Percentiles rank a stretch among this genome's conserved stretches.
Evolutionary conservation across 2,888 invertebrate genomes (phyloP).

Genomic region (Amaurobius ferox): DNA sequence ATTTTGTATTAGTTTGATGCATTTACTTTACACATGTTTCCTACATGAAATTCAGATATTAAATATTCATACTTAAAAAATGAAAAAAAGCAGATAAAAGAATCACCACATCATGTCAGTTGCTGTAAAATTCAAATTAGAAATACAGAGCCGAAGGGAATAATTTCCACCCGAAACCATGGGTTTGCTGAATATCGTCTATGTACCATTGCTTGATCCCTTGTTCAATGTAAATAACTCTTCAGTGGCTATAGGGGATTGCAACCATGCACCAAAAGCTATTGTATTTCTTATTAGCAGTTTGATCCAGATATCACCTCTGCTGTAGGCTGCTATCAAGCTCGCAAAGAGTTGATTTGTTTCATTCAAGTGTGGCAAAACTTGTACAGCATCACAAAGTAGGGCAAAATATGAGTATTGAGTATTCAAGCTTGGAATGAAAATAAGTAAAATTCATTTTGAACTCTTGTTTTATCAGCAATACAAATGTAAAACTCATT

Average conservation of each 20-base stretch:
- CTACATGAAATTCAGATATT: too few species aligned
- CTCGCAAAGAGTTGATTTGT: slow-evolving; percentile 4
- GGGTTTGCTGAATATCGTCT: slow-evolving; percentile 66
- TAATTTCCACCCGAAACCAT: slow-evolving; percentile 67
- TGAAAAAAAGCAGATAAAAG: slow-evolving; percentile 33
- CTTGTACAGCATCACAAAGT: slow-evolving; percentile 59
- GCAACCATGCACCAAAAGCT: slow-evolving; percentile 37
- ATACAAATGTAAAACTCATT: background rate
- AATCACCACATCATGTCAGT: slow-evolving; percentile 10
- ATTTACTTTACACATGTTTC: too few species aligned
- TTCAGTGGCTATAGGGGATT: slow-evolving; percentile 57
- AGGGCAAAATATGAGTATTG: background rate
- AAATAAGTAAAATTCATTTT: too few species aligned
- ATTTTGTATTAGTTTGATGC: too few species aligned
- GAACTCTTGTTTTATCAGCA: background rate
- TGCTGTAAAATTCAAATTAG: slow-evolving; percentile 21
- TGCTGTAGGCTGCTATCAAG: slow-evolving; percentile 8
- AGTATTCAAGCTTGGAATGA: background rate
- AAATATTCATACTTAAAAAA: too few species aligned
- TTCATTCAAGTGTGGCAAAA: slow-evolving; percentile 19
- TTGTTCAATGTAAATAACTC: slow-evolving; percentile 56
- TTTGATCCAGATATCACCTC: slow-evolving; percentile 10
- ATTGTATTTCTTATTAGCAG: background rate
- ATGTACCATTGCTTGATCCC: slow-evolving; percentile 48
- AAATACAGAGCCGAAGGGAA: slow-evolving; percentile 29